A percentile compares a stretch with the other conserved stretches of the same genome.
Evolutionary conservation across 2,113 vertebrate genomes (phyloP).

Genomic region (Chauna torquata): DNA sequence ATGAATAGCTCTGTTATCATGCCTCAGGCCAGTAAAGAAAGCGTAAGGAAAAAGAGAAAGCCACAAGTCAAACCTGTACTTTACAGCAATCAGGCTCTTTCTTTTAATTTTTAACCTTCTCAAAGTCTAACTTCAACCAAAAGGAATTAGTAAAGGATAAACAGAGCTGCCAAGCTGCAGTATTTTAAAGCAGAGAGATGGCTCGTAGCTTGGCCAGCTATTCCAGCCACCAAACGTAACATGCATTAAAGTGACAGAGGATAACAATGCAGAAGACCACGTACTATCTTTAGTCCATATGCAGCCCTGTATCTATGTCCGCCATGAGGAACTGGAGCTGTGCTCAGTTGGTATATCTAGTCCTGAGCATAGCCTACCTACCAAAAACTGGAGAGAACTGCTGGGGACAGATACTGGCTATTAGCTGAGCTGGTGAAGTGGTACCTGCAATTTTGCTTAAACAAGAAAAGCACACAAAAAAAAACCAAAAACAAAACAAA

Average conservation of each 20-base stretch:
- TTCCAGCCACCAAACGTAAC: background rate
- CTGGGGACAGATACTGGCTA: background rate
- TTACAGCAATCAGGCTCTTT: background rate
- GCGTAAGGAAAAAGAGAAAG: background rate
- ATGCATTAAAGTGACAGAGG: background rate
- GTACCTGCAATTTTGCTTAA: background rate
- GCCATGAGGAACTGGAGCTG: background rate
- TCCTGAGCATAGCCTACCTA: background rate
- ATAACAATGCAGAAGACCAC: background rate
- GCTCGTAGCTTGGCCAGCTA: background rate
- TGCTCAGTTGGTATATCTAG: background rate
- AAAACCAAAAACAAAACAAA: too few relatives aligned
- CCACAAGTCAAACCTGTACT: background rate
- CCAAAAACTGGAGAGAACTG: background rate
- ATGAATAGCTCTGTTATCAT: background rate
- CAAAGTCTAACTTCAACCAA: background rate
- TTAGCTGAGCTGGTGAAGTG: slow-evolving; percentile 5
- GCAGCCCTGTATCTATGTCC: background rate
- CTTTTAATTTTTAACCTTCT: slow-evolving; percentile 19
- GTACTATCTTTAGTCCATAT: background rate
- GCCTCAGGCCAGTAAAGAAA: background rate
- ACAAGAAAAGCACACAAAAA: background rate
- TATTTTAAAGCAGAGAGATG: slow-evolving; percentile 3
- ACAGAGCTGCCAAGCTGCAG: background rate
- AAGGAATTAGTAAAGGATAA: background rate